Conservation (phyloP, 1,140 invertebrate species). For the Drosophila melanogaster region Release_6_plus_ISO1_MT NT_037436.4:12893501-12894000, state of each 20-base stretch:
- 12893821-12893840: constrained; percentile 62
- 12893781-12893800: constrained; percentile 58
- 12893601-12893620: constrained; percentile 37
- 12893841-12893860: constrained; percentile 59
- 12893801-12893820: constrained; percentile 63
- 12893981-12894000: constrained; percentile 88
- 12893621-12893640: constrained; percentile 56
- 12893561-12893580: constrained; percentile 55
- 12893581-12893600: constrained; percentile 58
- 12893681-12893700: constrained; percentile 72
- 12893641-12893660: constrained; percentile 31
- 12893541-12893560: constrained; percentile 56
- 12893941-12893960: constrained; percentile 86
- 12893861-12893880: constrained; percentile 68
- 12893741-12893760: constrained; percentile 60
- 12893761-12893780: constrained; percentile 59
- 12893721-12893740: constrained; percentile 67
- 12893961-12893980: constrained; percentile 88
- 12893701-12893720: constrained; percentile 50
- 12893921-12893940: constrained; percentile 33
- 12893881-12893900: constrained; percentile 42
- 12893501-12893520: constrained; percentile 16
- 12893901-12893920: constrained; percentile 32
- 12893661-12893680: neutral
- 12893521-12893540: constrained; percentile 34